Base-by-base conservation (phyloP, 2,888 invertebrate genomes). In the Trachelus tabidus region DNA sequence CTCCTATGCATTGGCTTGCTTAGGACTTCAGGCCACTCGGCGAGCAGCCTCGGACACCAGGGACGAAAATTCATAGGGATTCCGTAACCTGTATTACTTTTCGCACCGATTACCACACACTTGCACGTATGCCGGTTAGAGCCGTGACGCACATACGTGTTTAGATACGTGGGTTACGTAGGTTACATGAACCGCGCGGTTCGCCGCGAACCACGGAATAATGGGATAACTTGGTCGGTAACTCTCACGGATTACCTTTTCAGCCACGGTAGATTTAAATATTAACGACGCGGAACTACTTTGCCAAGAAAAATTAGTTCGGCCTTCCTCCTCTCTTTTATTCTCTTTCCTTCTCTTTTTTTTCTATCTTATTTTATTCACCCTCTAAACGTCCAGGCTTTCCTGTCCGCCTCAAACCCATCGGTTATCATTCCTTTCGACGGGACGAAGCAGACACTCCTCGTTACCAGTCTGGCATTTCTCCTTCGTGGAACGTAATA, bases 401-500 rank as follows among this genome's bases (percentile, higher is more conserved):
- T 56, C 23, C 56, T 56, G 56, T 56, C 23, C 56, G 56, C 15
- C 56, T 56, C 23, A 23, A 23, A 56, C 23, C 15, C 56, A 56
- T 56, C 56, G 56, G 56, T 23, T 56, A 56, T 56, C 56, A 9
- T 56, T 56, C 56, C 56, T 9, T 56, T 0, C 56, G 56, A 56
- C 56, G 56, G 23, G 23, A 56, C 56, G 1, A 23, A 56, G 23
- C 56, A 56, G 56, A 56, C 23, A 23, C 56, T 56, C 56, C 56
- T 56, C 56, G 23, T 56, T 56, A 56, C 56, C 56, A 56, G 56
- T 23, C 56, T 56, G 56, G 56, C 56, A 56, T 56, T 71, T 71
- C 71, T 34, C 30, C 30, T 23, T 0, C 15, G 34, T 68, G 31
- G 34, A 77, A 75, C 74, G 74, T 77, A 77, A 77, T 77, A 37